A percentile compares a stretch with the other conserved stretches of the same genome.
phyloP scores from a whole-genome alignment of 2,888 invertebrate genomes.

The Choreutis nemorana region DNA sequence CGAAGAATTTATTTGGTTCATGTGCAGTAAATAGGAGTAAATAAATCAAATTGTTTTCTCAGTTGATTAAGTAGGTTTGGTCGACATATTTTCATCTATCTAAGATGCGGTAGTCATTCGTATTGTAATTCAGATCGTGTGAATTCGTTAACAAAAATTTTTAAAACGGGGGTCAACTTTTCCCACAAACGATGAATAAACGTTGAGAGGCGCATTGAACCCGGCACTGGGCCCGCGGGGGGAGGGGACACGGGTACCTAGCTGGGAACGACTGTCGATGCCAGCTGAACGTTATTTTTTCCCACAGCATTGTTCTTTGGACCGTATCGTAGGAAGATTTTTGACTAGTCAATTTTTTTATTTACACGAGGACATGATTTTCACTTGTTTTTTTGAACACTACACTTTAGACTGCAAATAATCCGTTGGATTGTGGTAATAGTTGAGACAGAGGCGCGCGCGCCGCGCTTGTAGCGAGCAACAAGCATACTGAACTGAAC shows the following conservation, averaged over 20 bases:
- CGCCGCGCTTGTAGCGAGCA: slow-evolving; percentile 54
- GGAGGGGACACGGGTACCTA: slow-evolving; percentile 58
- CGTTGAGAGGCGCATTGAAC: slow-evolving; percentile 65
- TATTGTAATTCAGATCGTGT: slow-evolving; percentile 46
- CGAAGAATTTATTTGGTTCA: no score
- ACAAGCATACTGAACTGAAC: slow-evolving; percentile 43
- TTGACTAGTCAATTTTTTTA: slow-evolving; percentile 31
- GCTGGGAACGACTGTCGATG: slow-evolving; percentile 64
- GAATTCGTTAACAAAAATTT: slow-evolving; percentile 64
- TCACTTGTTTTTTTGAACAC: slow-evolving; percentile 18
- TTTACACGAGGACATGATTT: slow-evolving; percentile 27
- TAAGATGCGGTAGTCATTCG: slow-evolving; percentile 43
- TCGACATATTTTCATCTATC: no score
- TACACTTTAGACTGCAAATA: slow-evolving; percentile 43
- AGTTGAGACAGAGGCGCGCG: slow-evolving; percentile 41
- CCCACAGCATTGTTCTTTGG: slow-evolving; percentile 67
- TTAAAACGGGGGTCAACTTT: slow-evolving; percentile 63
- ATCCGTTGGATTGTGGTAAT: slow-evolving; percentile 32
- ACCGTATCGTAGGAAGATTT: slow-evolving; percentile 51
- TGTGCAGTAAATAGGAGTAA: no score
- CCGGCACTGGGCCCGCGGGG: slow-evolving; percentile 59
- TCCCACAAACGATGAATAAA: slow-evolving; percentile 67
- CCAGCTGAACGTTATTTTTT: slow-evolving; percentile 69
- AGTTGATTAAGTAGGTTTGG: no score
- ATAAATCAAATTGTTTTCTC: no score